Conservation (phyloP, 2,797 vertebrate species). For the Darevskia nairensis region DNA sequence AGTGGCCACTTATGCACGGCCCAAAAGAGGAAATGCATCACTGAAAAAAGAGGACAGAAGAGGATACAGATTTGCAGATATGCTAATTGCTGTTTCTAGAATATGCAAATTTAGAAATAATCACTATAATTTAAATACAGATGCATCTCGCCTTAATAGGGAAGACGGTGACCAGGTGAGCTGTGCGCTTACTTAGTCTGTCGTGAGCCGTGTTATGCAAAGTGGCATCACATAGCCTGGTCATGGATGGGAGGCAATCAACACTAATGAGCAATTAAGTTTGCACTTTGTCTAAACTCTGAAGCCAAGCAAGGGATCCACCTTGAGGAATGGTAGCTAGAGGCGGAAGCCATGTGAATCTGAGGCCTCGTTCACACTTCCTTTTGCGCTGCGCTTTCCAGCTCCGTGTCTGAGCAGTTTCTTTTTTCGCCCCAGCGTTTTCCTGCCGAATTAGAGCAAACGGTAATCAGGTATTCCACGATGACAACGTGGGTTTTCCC, state of each 20-base stretch:
- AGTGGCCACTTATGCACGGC: not conserved
- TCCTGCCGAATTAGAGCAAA: too few species aligned
- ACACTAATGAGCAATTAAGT: conserved; percentile 17
- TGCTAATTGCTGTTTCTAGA: not conserved
- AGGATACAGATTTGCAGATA: not conserved
- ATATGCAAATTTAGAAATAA: not conserved
- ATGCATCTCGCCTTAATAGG: not conserved
- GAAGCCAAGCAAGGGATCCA: not conserved
- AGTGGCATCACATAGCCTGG: not conserved
- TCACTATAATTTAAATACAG: not conserved
- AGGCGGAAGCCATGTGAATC: not conserved
- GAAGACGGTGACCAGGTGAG: not conserved
- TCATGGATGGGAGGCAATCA: not conserved
- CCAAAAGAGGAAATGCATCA: not conserved
- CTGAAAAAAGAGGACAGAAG: not conserved
- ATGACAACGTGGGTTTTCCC: too few species aligned
- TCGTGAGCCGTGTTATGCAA: not conserved
- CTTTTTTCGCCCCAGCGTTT: too few species aligned
- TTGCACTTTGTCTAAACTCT: not conserved
- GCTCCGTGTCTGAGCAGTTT: too few species aligned
- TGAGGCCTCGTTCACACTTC: too few species aligned
- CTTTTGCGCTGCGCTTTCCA: too few species aligned
- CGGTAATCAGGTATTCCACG: too few species aligned
- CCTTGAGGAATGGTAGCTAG: not conserved
- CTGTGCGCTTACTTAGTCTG: not conserved